These are phyloP conservation scores for Diplodus puntazzo DNA, from an alignment of 2,797 vertebrate genomes.

Conservation along the genomic window DNA sequence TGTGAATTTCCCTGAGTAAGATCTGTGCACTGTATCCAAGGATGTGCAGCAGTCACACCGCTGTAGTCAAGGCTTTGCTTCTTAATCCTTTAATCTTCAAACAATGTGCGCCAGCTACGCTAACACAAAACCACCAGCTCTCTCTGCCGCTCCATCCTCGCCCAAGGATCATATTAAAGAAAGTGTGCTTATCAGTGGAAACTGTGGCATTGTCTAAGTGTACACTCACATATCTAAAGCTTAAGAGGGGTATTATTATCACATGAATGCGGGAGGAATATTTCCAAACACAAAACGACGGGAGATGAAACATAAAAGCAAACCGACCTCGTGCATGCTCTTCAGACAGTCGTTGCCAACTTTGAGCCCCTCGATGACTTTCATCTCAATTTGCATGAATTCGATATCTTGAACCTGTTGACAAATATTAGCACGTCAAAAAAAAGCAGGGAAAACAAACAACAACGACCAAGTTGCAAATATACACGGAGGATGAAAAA, in stretches of 20 bases:
- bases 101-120: conserved; percentile 73
- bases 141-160: conserved; percentile 34
- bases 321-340: conserved; percentile 86
- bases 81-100: conserved; percentile 83
- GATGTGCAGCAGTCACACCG: conserved; percentile 60
- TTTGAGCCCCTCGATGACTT: conserved; percentile 94
- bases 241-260: conserved; percentile 10
- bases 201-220: conserved; percentile 30
- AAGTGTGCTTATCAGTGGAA: conserved; percentile 41
- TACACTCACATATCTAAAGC: conserved; percentile 16
- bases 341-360: conserved; percentile 95
- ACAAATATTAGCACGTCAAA: conserved; percentile 35
- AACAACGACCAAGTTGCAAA: not conserved
- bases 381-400: conserved; percentile 96
- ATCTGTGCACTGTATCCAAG: conserved; percentile 53
- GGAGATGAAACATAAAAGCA: not conserved
- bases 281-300: conserved; percentile 10
- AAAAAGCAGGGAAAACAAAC: not conserved
- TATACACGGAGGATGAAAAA: not conserved
- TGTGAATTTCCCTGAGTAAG: conserved; percentile 35
- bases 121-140: conserved; percentile 57
- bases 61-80: conserved; percentile 70
- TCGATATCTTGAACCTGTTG: conserved; percentile 90
- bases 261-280: conserved; percentile 1
- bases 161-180: conserved; percentile 46